Evolutionary conservation across 2,113 vertebrate species (phyloP).

Genomic region (Pontoporia blainvillei): DNA sequence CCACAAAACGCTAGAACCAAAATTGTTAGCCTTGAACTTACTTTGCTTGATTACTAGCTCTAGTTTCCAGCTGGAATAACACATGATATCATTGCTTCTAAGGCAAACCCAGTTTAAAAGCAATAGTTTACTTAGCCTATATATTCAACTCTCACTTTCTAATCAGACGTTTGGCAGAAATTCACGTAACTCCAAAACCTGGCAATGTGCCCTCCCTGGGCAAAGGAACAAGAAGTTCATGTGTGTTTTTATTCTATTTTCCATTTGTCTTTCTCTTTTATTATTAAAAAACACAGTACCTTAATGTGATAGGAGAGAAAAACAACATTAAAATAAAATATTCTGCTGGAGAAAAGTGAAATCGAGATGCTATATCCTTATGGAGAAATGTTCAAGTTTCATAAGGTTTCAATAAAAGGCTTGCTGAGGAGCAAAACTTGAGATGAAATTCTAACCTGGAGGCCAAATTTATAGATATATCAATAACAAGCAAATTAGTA

Average conservation of each 20-base stretch:
- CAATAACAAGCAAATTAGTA: constrained; percentile 3
- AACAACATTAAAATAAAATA: constrained; percentile 11
- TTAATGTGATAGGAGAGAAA: neutral
- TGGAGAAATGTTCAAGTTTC: neutral
- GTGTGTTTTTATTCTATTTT: neutral
- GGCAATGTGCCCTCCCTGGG: neutral
- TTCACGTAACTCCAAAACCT: constrained; percentile 9
- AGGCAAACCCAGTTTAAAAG: constrained; percentile 39
- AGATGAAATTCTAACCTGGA: neutral
- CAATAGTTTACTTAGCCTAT: neutral
- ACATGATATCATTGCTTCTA: constrained; percentile 44
- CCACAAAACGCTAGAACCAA: constrained; percentile 40
- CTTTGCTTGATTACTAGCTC: constrained; percentile 55
- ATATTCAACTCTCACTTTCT: constrained; percentile 15
- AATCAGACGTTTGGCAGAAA: constrained; percentile 39
- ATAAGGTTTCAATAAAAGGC: neutral
- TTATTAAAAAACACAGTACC: constrained; percentile 1
- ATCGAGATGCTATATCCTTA: neutral
- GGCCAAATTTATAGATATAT: neutral
- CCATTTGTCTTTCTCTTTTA: neutral
- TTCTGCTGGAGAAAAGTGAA: constrained; percentile 21
- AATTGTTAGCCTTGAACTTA: constrained; percentile 57
- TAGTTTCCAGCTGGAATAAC: constrained; percentile 66
- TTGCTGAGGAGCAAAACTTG: neutral
- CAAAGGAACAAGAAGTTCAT: constrained; percentile 34